phyloP scores from a whole-genome alignment of 2,113 vertebrate genomes.

The Geothlypis trichas region DNA sequence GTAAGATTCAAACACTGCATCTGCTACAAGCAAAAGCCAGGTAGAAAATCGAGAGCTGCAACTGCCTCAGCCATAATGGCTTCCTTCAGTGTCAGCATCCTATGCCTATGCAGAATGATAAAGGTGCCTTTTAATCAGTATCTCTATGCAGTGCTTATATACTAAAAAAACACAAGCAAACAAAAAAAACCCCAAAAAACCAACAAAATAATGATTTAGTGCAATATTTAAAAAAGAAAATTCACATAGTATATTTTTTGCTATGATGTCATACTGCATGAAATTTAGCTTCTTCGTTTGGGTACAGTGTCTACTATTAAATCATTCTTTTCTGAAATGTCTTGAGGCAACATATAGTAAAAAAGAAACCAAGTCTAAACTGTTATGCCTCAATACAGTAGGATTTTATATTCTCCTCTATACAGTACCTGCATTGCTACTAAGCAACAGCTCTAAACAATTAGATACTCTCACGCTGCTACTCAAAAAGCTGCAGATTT shows the following conservation, averaged over 20 bases:
- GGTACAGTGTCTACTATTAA: neutral
- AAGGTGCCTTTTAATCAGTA: neutral
- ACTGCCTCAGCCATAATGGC: neutral
- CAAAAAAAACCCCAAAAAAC: too few species aligned
- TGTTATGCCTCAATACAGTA: neutral
- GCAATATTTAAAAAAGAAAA: neutral
- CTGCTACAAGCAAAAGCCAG: neutral
- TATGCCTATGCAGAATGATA: neutral
- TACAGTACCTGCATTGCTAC: neutral
- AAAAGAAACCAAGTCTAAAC: neutral
- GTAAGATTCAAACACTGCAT: neutral
- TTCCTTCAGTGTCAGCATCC: neutral
- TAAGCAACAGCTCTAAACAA: neutral
- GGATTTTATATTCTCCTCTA: neutral
- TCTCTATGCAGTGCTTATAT: neutral
- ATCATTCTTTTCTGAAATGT: neutral
- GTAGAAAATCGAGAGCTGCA: neutral
- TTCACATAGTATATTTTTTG: neutral
- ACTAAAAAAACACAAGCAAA: neutral
- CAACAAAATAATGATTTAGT: neutral
- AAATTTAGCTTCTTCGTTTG: neutral
- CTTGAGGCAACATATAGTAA: neutral
- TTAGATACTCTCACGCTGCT: neutral
- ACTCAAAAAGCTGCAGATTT: neutral
- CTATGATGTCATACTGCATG: rapidly evolving